Conservation (phyloP, 2,113 vertebrate species). For the Callithrix jacchus region DNA sequence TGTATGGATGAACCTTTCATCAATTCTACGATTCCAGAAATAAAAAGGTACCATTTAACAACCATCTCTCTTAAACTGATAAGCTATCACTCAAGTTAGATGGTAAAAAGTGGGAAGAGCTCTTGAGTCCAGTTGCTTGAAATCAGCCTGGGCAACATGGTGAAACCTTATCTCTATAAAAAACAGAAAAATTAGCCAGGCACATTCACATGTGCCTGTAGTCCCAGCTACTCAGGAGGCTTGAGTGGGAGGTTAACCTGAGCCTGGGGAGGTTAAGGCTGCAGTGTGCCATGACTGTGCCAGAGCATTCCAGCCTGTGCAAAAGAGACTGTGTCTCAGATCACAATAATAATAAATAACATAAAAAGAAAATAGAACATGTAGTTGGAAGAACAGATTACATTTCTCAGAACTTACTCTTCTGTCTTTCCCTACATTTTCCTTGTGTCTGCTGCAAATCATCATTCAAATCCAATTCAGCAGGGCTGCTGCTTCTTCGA, state of each 20-base stretch:
- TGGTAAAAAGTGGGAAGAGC: background rate
- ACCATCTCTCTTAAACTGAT: background rate
- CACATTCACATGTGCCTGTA: too few relatives aligned
- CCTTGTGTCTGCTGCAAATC: slow-evolving; percentile 81
- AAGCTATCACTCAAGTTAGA: background rate
- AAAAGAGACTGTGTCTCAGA: too few relatives aligned
- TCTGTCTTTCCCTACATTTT: slow-evolving; percentile 86
- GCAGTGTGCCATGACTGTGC: too few relatives aligned
- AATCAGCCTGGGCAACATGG: too few relatives aligned
- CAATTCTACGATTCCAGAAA: background rate
- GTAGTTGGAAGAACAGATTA: background rate
- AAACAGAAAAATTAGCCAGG: too few relatives aligned
- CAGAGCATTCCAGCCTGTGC: too few relatives aligned
- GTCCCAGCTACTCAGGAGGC: too few relatives aligned
- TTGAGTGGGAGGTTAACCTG: too few relatives aligned
- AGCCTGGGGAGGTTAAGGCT: too few relatives aligned
- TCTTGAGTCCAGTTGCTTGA: too few relatives aligned
- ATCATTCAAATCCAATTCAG: slow-evolving; percentile 87
- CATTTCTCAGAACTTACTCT: slow-evolving; percentile 86
- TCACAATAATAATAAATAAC: too few relatives aligned
- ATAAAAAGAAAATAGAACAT: background rate
- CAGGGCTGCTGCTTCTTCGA: slow-evolving; percentile 89
- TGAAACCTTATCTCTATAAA: too few relatives aligned
- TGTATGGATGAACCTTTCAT: background rate
- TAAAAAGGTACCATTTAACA: background rate